These are phyloP conservation scores for Ciconia maguari DNA, from an alignment of 2,113 vertebrate genomes.

Conservation along the genomic window DNA sequence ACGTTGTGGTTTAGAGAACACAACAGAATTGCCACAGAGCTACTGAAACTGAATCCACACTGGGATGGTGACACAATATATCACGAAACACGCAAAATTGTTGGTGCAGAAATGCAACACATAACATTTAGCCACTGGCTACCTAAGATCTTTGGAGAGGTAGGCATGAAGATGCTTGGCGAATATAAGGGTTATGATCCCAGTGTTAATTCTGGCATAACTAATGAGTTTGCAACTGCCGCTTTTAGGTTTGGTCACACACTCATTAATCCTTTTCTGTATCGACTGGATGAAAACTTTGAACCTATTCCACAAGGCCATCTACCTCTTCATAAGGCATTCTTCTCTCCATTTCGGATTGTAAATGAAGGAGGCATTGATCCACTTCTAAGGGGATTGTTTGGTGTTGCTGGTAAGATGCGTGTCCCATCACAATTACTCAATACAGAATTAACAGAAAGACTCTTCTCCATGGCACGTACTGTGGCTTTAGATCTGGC, in stretches of 20 bases:
- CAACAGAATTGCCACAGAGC: conserved; percentile 90
- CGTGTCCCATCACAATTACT: conserved; percentile 89
- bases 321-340: conserved; percentile 93
- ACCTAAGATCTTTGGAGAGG: conserved; percentile 94
- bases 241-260: conserved; percentile 98
- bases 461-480: conserved; percentile 95
- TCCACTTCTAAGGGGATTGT: conserved; percentile 92
- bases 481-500: conserved; percentile 95
- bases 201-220: conserved; percentile 88
- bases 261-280: conserved; percentile 92
- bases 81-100: conserved; percentile 94
- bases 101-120: conserved; percentile 96
- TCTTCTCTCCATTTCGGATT: conserved; percentile 96
- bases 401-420: conserved; percentile 95
- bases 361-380: conserved; percentile 98
- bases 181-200: conserved; percentile 90
- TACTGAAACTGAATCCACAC: conserved; percentile 92
- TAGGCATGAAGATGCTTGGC: conserved; percentile 88
- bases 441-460: conserved; percentile 95
- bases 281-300: conserved; percentile 89
- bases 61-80: conserved; percentile 98
- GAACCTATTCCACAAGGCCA: conserved; percentile 89
- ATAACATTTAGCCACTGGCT: conserved; percentile 97
- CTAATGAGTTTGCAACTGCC: conserved; percentile 93
- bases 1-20: conserved; percentile 97